Percentiles rank a stretch among this genome's conserved stretches.
Evolutionary conservation across 2,888 invertebrate species (phyloP).

Genomic region (Apodemia hepburni): DNA sequence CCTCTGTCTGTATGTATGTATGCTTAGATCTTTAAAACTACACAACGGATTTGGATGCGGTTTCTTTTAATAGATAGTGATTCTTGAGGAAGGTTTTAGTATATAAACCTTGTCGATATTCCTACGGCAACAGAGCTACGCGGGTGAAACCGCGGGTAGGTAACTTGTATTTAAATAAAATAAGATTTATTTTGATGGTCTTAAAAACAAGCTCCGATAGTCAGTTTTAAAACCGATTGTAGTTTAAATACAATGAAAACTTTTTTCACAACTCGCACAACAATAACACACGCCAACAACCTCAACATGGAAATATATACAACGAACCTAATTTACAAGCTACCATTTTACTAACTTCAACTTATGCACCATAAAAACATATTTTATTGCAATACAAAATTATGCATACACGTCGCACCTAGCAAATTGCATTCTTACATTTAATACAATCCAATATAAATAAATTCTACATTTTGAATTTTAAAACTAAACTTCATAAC

Average conservation of each 20-base stretch:
- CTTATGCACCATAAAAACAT: constrained; percentile 10
- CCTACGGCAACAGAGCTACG: no score
- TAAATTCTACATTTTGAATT: neutral
- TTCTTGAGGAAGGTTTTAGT: no score
- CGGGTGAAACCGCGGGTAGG: no score
- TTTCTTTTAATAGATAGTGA: no score
- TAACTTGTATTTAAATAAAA: no score
- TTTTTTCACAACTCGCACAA: neutral
- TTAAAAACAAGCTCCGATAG: no score
- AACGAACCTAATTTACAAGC: neutral
- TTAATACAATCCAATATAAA: neutral
- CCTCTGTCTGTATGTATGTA: no score
- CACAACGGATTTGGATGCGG: no score
- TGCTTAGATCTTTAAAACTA: no score
- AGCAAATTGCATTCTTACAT: constrained; percentile 5
- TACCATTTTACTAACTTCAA: constrained; percentile 1
- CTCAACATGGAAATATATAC: constrained; percentile 1
- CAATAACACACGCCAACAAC: neutral
- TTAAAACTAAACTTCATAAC: neutral
- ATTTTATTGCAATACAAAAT: constrained; percentile 13
- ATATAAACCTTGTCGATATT: no score
- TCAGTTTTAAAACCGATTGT: neutral
- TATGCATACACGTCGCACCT: constrained; percentile 4
- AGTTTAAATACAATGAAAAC: neutral
- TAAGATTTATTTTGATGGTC: no score